A percentile compares a stretch with the other conserved stretches of the same genome.
phyloP scores from a whole-genome alignment of 2,113 vertebrate genomes.

The Tringa solitaria region DNA sequence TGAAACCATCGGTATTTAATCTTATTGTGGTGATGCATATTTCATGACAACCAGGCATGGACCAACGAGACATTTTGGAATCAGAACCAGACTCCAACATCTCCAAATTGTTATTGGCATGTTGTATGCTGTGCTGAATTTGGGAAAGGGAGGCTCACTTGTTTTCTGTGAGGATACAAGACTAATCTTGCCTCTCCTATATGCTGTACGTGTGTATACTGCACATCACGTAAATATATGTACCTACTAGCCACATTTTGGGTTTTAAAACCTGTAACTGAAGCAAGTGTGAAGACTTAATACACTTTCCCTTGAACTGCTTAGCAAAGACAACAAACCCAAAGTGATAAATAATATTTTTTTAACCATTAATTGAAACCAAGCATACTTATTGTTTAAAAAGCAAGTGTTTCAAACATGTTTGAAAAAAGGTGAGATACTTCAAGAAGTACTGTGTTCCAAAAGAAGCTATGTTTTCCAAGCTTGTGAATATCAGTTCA shows the following conservation, averaged over 20 bases:
- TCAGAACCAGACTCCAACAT: background rate
- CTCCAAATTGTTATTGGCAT: background rate
- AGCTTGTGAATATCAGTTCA: background rate
- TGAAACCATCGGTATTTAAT: background rate
- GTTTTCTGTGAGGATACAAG: background rate
- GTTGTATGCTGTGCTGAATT: accelerated
- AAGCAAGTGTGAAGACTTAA: background rate
- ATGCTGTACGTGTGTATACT: too few relatives aligned
- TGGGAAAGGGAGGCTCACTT: background rate
- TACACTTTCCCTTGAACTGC: background rate
- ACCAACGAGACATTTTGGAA: background rate
- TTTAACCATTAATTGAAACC: background rate
- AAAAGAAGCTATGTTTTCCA: background rate
- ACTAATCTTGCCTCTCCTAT: background rate
- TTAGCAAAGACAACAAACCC: background rate
- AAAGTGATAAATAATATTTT: background rate
- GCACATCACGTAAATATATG: background rate
- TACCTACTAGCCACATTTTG: background rate
- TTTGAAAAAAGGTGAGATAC: background rate
- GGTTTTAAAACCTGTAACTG: background rate
- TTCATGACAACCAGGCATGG: background rate
- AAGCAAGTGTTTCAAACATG: background rate
- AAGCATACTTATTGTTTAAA: background rate
- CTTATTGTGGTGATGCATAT: accelerated
- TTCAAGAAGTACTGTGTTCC: background rate